Percentiles rank a stretch among this genome's conserved stretches.
Conservation (phyloP, 1,140 invertebrate species). For the Helicoverpa armigera region DNA sequence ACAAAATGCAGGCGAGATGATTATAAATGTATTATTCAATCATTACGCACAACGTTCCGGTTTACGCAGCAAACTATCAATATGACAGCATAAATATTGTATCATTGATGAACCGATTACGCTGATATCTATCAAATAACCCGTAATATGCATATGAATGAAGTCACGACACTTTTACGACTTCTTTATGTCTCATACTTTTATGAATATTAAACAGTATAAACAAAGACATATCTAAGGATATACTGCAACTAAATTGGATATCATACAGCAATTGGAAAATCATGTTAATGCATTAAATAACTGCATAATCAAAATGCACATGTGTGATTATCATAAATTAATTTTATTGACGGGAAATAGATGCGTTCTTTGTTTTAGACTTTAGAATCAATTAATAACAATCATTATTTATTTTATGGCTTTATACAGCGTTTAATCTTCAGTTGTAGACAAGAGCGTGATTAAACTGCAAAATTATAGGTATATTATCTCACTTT, state of each 20-base stretch:
- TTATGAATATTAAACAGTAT: slow-evolving; percentile 1
- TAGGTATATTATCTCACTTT: too few relatives aligned
- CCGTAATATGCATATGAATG: slow-evolving; percentile 21
- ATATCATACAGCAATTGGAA: not conserved
- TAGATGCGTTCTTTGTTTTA: slow-evolving; percentile 3
- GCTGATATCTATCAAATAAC: slow-evolving; percentile 29
- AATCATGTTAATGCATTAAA: slow-evolving; percentile 2
- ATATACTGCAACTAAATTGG: not conserved
- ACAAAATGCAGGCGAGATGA: not conserved
- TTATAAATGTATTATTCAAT: not conserved
- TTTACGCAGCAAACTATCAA: not conserved
- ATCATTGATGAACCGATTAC: slow-evolving; percentile 37
- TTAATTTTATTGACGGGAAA: not conserved
- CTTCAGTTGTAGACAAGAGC: too few relatives aligned
- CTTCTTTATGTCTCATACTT: slow-evolving; percentile 13
- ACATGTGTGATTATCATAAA: not conserved
- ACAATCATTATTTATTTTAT: too few relatives aligned
- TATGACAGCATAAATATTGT: slow-evolving; percentile 9
- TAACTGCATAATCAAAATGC: not conserved
- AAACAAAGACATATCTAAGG: slow-evolving; percentile 5
- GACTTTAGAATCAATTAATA: too few relatives aligned
- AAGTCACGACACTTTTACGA: not conserved
- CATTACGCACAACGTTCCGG: not conserved
- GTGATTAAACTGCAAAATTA: too few relatives aligned
- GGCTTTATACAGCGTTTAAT: too few relatives aligned